Conservation (phyloP, 2,888 invertebrate species). For the Camponotus fellah region DNA sequence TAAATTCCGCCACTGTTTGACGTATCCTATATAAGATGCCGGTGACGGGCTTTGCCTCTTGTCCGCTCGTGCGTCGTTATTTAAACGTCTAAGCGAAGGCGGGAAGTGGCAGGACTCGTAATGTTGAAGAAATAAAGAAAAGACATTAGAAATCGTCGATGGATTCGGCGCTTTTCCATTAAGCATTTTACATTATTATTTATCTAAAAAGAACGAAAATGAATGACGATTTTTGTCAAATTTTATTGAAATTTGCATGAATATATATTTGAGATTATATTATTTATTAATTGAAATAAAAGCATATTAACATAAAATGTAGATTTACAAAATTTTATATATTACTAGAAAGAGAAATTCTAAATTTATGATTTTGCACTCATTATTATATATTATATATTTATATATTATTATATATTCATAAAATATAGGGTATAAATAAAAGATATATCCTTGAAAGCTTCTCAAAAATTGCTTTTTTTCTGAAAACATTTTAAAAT, state of each 20-base stretch:
- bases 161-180: background rate
- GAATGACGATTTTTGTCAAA: background rate
- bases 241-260: conserved; percentile 10
- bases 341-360: background rate
- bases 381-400: too few relatives aligned
- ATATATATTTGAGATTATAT: background rate
- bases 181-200: background rate
- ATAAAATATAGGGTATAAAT: background rate
- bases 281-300: background rate
- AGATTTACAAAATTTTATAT: background rate
- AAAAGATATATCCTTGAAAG: background rate
- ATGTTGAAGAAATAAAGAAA: conserved; percentile 8
- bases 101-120: background rate
- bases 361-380: background rate
- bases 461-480: background rate
- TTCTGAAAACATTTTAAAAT: background rate
- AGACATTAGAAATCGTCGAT: background rate
- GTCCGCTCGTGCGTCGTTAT: conserved; percentile 24
- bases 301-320: background rate
- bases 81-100: conserved; percentile 17
- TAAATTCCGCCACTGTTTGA: conserved; percentile 37
- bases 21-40: conserved; percentile 38
- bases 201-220: background rate
- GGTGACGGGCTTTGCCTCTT: conserved; percentile 15
- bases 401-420: too few relatives aligned